Evolutionary conservation across 2,797 vertebrate species (phyloP), one percentile per base, ranked within the genome.

Genomic region (Parauchenoglanis punctatus): DNA sequence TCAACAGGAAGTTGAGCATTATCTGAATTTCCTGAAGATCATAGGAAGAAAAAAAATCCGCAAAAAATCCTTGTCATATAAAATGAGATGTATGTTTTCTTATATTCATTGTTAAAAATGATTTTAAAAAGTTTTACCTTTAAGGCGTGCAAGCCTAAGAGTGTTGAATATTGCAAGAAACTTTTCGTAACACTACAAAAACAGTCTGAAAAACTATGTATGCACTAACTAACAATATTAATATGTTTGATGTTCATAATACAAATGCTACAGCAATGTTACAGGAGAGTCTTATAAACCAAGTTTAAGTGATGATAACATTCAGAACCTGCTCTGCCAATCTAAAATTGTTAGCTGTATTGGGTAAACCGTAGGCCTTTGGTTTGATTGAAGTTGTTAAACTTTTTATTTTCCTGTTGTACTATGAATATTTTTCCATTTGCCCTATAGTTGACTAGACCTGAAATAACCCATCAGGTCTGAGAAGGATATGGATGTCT

Each of bases 401-500:
- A n/a, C 20, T 7, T 59, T 5, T 3, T 81, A 25, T 81, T 61
- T 7, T n/a, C 11, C 23, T 28, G 52, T 78, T 35, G 52, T 58
- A 35, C 52, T n/a, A 58, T 77, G 25, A 54, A 52, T 35, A 78
- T 56, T 78, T 78, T 78, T n/a, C n/a, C 18, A 35, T 59, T 40
- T 80, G 20, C 5, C 11, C 20, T 61, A 59, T 25, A 13, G 31
- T 31, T 63, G 78, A 63, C 35, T 81, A 61, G 58, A 81, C 80
- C 59, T 73, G 72, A 86, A 58, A 86, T 15, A 68, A 17, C 40
- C 54, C 81, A 70, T 85, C 49, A 86, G 61, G 25, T 87, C 68
- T 85, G 11, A 35, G 44, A 72, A 81, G 82, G 68, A 85, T 75
- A 87, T 46, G 17, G 61, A 72, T 87, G 65, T 83, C 78, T 7